These are phyloP conservation scores for Istiophorus platypterus DNA, from an alignment of 2,113 vertebrate genomes.

Conservation along the genomic window DNA sequence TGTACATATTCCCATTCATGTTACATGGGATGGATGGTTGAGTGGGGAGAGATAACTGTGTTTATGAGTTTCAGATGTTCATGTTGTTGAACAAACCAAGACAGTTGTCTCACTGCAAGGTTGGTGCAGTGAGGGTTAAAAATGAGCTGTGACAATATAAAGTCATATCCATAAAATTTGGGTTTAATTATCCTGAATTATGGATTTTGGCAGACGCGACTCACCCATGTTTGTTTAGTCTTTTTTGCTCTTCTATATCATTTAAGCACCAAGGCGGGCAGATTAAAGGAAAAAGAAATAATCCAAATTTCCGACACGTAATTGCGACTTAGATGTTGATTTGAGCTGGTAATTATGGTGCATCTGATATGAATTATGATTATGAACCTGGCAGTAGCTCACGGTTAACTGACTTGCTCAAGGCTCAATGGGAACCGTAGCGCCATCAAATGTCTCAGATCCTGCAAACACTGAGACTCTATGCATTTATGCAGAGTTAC, in stretches of 20 bases:
- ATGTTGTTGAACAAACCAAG: background rate
- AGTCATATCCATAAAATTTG: background rate
- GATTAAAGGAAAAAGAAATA: background rate
- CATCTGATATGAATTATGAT: background rate
- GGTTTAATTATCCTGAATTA: background rate
- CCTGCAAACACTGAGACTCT: background rate
- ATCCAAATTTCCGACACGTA: no score
- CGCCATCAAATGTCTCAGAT: background rate
- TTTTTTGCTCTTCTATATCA: background rate
- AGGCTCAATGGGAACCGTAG: constrained; percentile 2
- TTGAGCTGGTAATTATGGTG: background rate
- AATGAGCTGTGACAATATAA: background rate
- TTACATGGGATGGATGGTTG: background rate
- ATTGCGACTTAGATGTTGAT: background rate
- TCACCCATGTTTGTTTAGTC: background rate
- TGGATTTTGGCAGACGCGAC: background rate
- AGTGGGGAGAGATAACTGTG: background rate
- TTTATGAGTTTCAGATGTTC: background rate
- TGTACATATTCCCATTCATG: no score
- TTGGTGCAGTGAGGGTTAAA: background rate
- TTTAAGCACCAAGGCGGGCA: background rate
- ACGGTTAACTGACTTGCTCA: background rate
- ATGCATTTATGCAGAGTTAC: background rate
- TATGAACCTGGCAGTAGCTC: background rate
- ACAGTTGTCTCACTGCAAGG: background rate